These are phyloP conservation scores for Apostichopus californicus DNA, from an alignment of 35 echinoderm and acorn worm species.

Conservation along the genomic window DNA sequence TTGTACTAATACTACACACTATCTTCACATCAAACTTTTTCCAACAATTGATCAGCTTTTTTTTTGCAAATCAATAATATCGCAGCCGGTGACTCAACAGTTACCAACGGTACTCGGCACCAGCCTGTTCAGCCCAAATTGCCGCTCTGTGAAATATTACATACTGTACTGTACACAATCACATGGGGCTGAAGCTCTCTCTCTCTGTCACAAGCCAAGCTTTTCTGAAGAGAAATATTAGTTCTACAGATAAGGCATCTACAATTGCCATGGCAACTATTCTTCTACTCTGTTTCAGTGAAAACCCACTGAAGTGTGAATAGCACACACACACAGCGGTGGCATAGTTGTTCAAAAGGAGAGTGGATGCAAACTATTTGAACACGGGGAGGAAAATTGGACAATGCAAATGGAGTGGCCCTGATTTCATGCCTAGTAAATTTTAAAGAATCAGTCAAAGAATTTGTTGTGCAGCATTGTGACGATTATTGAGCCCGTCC, in stretches of 20 bases:
- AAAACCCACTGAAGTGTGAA: constrained; percentile 12
- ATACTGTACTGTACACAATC: no score
- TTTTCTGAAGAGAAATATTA: not conserved
- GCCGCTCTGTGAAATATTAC: no score
- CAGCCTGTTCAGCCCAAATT: no score
- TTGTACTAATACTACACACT: not conserved
- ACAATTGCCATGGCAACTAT: constrained; percentile 11
- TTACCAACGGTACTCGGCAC: no score
- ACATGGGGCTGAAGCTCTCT: no score
- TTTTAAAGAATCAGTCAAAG: no score
- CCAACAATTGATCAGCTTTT: not conserved
- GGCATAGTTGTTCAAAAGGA: not conserved
- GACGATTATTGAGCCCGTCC: no score
- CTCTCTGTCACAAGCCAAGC: no score
- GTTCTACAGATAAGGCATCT: not conserved
- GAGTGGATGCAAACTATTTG: not conserved
- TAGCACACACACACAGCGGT: not conserved
- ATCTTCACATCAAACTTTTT: not conserved
- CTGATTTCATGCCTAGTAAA: constrained; percentile 1
- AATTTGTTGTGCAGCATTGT: no score
- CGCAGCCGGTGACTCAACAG: not conserved
- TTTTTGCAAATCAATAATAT: not conserved
- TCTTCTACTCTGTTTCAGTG: not conserved
- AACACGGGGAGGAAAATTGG: not conserved
- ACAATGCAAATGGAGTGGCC: not conserved